These are phyloP conservation scores for Catocala sponsa DNA, from an alignment of 2,888 invertebrate genomes.

Conservation along the genomic window DNA sequence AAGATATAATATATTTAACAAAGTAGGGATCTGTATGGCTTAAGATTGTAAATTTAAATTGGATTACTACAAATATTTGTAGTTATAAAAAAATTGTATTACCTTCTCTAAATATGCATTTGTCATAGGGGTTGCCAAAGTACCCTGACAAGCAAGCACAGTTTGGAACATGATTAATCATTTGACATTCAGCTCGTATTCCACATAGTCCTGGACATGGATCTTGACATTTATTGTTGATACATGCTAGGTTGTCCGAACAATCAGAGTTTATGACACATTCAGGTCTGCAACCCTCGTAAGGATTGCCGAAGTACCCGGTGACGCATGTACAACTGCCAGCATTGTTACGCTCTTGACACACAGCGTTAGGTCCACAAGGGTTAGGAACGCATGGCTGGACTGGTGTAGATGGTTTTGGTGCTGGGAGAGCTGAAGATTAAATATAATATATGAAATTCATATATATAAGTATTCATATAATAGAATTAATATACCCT, in stretches of 20 bases:
- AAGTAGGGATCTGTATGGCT: neutral
- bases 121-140: constrained; percentile 91
- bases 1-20: constrained; percentile 2
- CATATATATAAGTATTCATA: neutral
- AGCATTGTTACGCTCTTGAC: constrained; percentile 89
- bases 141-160: constrained; percentile 91
- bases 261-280: constrained; percentile 91
- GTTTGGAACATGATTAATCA: constrained; percentile 92
- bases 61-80: too few relatives aligned
- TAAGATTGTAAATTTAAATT: too few relatives aligned
- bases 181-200: constrained; percentile 91
- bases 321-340: constrained; percentile 91
- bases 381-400: constrained; percentile 89
- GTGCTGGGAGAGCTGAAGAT: constrained; percentile 48
- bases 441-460: neutral
- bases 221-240: constrained; percentile 90
- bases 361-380: constrained; percentile 90
- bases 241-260: constrained; percentile 89
- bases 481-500: neutral
- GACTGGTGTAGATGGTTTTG: constrained; percentile 57
- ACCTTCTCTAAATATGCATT: constrained; percentile 76
- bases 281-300: constrained; percentile 91
- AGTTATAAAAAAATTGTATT: constrained; percentile 25
- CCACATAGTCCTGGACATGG: constrained; percentile 94
- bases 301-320: constrained; percentile 91